phyloP scores from a whole-genome alignment of 2,797 vertebrate genomes.

The Peromyscus eremicus region DNA sequence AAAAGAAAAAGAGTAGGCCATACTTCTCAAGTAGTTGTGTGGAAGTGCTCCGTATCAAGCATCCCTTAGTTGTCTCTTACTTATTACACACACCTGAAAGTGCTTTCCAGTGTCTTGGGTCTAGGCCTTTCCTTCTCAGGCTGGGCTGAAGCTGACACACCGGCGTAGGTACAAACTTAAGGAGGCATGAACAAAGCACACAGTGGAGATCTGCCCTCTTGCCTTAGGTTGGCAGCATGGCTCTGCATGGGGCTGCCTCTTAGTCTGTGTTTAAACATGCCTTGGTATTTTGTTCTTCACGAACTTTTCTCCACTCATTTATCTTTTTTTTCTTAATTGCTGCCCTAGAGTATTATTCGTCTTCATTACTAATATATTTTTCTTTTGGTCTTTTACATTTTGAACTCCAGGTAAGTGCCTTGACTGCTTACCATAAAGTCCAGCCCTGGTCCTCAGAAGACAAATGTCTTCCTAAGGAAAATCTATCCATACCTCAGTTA shows the following conservation, averaged over 20 bases:
- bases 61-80: background rate
- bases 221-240: background rate
- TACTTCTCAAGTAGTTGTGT: background rate
- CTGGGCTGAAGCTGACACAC: background rate
- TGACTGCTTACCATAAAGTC: background rate
- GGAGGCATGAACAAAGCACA: background rate
- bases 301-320: background rate
- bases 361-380: constrained; percentile 10
- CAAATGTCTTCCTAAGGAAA: constrained; percentile 43
- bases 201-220: background rate
- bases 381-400: background rate
- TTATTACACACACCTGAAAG: background rate
- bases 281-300: constrained; percentile 17
- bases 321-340: background rate
- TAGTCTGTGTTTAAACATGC: background rate
- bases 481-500: constrained; percentile 45
- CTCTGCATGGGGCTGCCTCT: background rate
- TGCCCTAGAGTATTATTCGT: background rate
- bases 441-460: background rate
- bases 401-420: background rate
- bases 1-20: background rate
- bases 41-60: background rate
- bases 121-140: background rate
- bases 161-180: background rate
- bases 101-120: background rate